These are phyloP conservation scores for Sycobia sp. DNA, from an alignment of 1,140 invertebrate genomes.

Conservation along the genomic window DNA sequence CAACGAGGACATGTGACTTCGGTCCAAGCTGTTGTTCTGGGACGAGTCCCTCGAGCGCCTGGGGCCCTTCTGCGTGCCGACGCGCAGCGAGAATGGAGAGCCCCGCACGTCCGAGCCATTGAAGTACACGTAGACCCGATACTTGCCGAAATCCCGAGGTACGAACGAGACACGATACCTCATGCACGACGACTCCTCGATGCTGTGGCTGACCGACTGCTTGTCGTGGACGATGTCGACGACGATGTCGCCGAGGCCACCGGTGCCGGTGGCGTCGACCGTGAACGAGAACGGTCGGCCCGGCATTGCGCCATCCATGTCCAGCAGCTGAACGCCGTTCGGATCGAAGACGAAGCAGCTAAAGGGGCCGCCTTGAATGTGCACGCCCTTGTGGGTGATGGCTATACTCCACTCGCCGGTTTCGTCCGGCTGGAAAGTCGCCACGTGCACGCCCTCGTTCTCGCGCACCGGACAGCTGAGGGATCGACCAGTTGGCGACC, in stretches of 20 bases:
- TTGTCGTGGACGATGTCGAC: slow-evolving; percentile 88
- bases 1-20: slow-evolving; percentile 40
- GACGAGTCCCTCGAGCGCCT: slow-evolving; percentile 12
- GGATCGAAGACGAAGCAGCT: slow-evolving; percentile 97
- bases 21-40: background rate
- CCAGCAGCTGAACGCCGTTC: slow-evolving; percentile 75
- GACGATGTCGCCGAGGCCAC: slow-evolving; percentile 85
- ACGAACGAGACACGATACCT: slow-evolving; percentile 88
- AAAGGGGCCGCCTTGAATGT: slow-evolving; percentile 96
- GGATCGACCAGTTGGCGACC: slow-evolving; percentile 81
- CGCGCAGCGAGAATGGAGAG: slow-evolving; percentile 79
- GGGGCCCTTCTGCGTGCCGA: slow-evolving; percentile 70
- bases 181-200: slow-evolving; percentile 79
- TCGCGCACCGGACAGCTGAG: slow-evolving; percentile 78
- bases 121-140: slow-evolving; percentile 92
- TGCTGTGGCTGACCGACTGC: slow-evolving; percentile 79
- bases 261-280: slow-evolving; percentile 81
- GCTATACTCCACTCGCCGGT: slow-evolving; percentile 95
- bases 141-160: slow-evolving; percentile 87
- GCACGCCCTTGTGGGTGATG: slow-evolving; percentile 92
- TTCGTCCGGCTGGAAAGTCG: slow-evolving; percentile 96
- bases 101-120: slow-evolving; percentile 96
- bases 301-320: slow-evolving; percentile 78
- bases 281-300: slow-evolving; percentile 81
- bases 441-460: slow-evolving; percentile 81